phyloP scores from a whole-genome alignment of 2,797 vertebrate genomes.

The Thripadectes ignobilis region DNA sequence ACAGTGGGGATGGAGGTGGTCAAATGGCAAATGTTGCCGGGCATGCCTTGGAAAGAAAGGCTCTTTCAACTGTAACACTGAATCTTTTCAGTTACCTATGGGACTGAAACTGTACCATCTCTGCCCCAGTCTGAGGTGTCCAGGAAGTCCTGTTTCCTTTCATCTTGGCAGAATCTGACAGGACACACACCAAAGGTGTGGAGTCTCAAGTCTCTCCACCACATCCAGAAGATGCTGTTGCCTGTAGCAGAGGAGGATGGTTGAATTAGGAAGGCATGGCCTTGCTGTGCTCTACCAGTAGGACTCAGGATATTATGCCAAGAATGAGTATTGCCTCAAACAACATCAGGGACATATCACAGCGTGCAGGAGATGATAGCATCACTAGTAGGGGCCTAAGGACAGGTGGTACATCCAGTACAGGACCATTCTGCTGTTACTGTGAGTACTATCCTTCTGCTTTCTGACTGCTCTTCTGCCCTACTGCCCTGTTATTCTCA shows the following conservation, averaged over 20 bases:
- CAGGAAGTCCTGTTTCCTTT: not conserved
- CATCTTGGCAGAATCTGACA: not conserved
- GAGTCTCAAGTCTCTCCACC: not conserved
- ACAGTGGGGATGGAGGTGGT: not conserved
- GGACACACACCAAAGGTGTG: accelerated
- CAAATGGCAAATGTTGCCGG: not conserved
- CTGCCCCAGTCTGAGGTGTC: not conserved
- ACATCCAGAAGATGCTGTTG: not conserved
- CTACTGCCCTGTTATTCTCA: not conserved
- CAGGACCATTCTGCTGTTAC: not conserved
- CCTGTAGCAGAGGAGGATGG: not conserved
- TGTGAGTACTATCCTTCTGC: not conserved
- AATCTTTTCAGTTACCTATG: not conserved
- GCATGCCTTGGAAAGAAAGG: not conserved
- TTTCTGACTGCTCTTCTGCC: not conserved
- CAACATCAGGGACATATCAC: not conserved
- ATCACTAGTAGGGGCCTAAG: not conserved
- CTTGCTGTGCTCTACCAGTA: not conserved
- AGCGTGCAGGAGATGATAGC: not conserved
- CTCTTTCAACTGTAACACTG: not conserved
- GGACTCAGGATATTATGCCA: not conserved
- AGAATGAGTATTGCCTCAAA: accelerated
- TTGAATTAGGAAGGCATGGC: not conserved
- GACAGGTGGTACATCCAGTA: not conserved
- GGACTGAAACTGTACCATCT: not conserved